Evolutionary conservation across 2,113 vertebrate genomes (phyloP).

Genomic region (Catharus fuscescens): DNA sequence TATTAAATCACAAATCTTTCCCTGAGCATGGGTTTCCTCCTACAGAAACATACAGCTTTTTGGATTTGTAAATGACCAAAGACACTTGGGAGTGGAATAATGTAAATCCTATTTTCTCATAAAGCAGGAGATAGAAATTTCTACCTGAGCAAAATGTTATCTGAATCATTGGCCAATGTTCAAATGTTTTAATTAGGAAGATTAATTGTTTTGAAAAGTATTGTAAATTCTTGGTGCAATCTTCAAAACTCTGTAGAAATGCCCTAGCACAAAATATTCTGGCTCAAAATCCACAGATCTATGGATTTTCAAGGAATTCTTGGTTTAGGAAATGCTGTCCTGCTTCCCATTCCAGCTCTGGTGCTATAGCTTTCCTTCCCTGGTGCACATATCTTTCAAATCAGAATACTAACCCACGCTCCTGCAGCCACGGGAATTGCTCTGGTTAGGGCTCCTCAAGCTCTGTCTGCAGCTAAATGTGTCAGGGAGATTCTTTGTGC

Average conservation of each 20-base stretch:
- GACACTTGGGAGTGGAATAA: background rate
- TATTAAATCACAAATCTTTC: slow-evolving; percentile 8
- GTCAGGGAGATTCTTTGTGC: background rate
- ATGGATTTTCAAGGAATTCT: background rate
- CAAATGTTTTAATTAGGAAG: background rate
- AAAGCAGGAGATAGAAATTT: background rate
- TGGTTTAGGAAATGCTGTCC: background rate
- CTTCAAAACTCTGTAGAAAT: background rate
- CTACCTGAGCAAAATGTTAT: background rate
- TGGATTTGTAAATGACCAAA: background rate
- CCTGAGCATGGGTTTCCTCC: background rate
- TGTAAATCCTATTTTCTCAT: background rate
- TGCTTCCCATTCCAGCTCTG: background rate
- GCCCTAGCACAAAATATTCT: background rate
- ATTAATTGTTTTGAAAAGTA: background rate
- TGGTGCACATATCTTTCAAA: background rate
- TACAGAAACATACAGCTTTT: background rate
- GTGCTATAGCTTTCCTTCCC: background rate
- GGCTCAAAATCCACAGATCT: background rate
- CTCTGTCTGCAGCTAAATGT: background rate
- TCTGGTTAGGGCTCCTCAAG: background rate
- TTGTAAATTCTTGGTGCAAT: background rate
- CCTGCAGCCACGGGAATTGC: background rate
- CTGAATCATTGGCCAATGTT: background rate
- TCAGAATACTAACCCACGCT: background rate